Evolutionary conservation across 2,888 invertebrate genomes (phyloP), one percentile per base, ranked within the genome.

Genomic region (Standfussiana lucernea): DNA sequence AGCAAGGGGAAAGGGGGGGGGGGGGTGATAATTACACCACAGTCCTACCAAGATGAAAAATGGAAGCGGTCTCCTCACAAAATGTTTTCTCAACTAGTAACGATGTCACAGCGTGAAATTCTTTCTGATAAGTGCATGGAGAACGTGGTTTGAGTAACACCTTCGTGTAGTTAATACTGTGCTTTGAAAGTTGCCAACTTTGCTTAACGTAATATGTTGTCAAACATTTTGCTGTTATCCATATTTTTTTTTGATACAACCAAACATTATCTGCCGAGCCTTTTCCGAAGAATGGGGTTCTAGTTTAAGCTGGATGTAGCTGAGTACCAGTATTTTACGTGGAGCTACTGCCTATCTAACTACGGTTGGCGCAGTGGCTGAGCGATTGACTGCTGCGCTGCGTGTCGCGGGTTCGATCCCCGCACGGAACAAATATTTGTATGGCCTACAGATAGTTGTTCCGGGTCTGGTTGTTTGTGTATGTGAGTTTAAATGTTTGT

Each of bases 41-140:
- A 72, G 85, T 83, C 86, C 82, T 85, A 85, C 76, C 80, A 59
- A 71, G 73, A 88, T 88, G 88, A 88, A 88, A 85, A 84, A 88
- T 88, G 86, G 71, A 77, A 69, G 74, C 75, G 80, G 77, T 67
- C 61, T 75, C 37, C 62, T 69, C 80, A 53, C 80, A 78, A 79
- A 88, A 86, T 84, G 75, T 88, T 85, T 85, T 78, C 79, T 79
- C 79, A 77, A 81, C 78, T 69, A 66, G 71, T 35, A 40, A 62
- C 47, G 28, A 21, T 50, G 71, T 73, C 80, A 72, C 78, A 78
- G 66, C 18, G 56, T 68, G 64, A 76, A 80, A 75, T 82, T 86
- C 37, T 76, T 73, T 79, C 67, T 56, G 61, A 56, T 80, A 80
- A 66, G 59, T 66, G 18, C 35, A 21, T 65, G n/a, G 24, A 24